phyloP scores from a whole-genome alignment of 1,140 invertebrate genomes.

The Zaprionus camerounensis region DNA sequence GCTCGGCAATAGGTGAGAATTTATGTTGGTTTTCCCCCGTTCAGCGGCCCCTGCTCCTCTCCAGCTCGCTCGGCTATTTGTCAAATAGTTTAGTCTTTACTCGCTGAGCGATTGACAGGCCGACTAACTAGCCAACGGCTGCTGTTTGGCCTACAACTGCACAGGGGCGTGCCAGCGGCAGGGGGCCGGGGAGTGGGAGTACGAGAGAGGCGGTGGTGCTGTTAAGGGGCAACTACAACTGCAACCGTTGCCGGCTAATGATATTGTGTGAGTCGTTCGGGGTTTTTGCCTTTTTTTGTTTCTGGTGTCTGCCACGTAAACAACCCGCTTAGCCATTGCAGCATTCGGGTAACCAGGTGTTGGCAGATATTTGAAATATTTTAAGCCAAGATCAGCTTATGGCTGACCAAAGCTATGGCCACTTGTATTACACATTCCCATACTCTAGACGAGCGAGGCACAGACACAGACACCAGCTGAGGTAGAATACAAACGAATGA shows the following conservation, averaged over 20 bases:
- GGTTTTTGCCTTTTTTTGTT: conserved; percentile 5
- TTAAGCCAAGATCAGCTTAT: conserved; percentile 29
- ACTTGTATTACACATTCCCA: conserved; percentile 26
- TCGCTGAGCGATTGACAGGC: conserved; percentile 75
- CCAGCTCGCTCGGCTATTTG: conserved; percentile 62
- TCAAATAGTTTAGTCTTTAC: conserved; percentile 83
- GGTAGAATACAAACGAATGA: not conserved
- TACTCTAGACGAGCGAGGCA: not conserved
- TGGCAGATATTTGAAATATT: conserved; percentile 67
- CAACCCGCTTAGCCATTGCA: conserved; percentile 63
- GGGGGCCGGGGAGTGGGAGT: not conserved
- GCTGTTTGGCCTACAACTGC: conserved; percentile 57
- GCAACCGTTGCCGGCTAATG: conserved; percentile 27
- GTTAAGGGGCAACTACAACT: conserved; percentile 10
- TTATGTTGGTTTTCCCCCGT: conserved; percentile 72
- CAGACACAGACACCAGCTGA: not conserved
- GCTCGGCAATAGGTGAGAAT: conserved; percentile 73
- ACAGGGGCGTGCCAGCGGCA: not conserved
- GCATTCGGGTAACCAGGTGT: conserved; percentile 57
- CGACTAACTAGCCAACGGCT: conserved; percentile 73
- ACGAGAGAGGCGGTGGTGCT: conserved; percentile 3
- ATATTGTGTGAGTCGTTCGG: conserved; percentile 63
- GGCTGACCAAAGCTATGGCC: conserved; percentile 7
- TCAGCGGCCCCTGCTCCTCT: conserved; percentile 7
- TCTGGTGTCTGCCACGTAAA: conserved; percentile 59